phyloP scores from a whole-genome alignment of 2,113 vertebrate genomes.

The Delphinapterus leucas region DNA sequence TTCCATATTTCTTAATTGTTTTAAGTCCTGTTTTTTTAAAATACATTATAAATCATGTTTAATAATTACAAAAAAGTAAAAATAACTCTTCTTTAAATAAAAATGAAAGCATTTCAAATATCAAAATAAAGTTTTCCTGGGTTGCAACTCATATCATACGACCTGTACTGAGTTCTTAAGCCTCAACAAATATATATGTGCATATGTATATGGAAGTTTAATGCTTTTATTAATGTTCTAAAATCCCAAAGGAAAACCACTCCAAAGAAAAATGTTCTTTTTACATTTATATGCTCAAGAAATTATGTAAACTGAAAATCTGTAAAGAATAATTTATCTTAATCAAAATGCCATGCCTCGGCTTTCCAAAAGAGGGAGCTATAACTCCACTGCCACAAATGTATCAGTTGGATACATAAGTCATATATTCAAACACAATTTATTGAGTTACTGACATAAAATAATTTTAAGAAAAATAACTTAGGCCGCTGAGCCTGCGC shows the following conservation, averaged over 20 bases:
- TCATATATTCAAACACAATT: constrained; percentile 31
- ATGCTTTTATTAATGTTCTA: neutral
- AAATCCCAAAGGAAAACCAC: neutral
- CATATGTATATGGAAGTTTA: neutral
- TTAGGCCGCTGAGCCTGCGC: too few relatives aligned
- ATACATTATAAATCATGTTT: neutral
- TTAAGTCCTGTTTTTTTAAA: neutral
- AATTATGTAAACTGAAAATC: neutral
- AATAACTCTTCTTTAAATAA: neutral
- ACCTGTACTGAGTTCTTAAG: neutral
- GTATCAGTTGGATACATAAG: neutral
- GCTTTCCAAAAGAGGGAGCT: constrained; percentile 85
- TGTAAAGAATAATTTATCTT: constrained; percentile 1
- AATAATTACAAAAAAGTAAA: neutral
- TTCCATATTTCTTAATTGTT: neutral
- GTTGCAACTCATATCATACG: neutral
- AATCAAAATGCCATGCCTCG: constrained; percentile 55
- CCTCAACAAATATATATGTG: neutral
- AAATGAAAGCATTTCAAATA: neutral
- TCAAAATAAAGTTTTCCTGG: neutral
- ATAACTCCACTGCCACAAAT: constrained; percentile 69
- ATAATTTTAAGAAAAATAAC: constrained; percentile 40
- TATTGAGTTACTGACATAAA: constrained; percentile 47
- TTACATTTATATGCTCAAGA: neutral
- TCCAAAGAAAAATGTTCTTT: neutral